Base-by-base conservation (phyloP, 2,113 vertebrate genomes). In the Jaculus jaculus region DNA sequence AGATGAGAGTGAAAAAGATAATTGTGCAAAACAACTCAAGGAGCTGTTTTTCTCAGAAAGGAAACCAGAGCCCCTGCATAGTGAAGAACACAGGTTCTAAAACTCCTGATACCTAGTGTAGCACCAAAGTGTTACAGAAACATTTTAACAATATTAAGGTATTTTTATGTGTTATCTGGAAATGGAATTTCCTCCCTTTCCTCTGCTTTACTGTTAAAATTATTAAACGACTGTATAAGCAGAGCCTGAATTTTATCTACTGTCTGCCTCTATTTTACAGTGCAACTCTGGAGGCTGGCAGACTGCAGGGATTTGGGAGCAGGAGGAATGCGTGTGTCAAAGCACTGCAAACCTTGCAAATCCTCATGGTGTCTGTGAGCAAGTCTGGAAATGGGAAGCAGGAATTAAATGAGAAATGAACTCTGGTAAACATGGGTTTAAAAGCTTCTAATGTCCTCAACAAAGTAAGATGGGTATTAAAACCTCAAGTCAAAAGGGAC, bases 221-320 rank as follows among this genome's bases (percentile, higher is more conserved):
- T 6, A 39, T 95, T 91, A 79, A 72, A 39, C 94, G 96, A 95
- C 89, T 90, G 71, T 88, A 90, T 96, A 96, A 96, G 21, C 1
- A 7, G 96, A 97, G 91, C 54, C 71, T 6, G 30, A 97, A 96
- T 96, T 89, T 97, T 96, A 97, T 96, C 96, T 96, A 96, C 96
- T 85, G 94, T 96, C 92, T 77, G 96, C 90, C 92, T 95, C 96
- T 95, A 65, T 80, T 84, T 81, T 30, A 89, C 58, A 82, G n/a
- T 75, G 42, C 77, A 95, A 87, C 81, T 96, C 95, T 94, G 54
- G 97, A 91, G 34, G 90, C 75, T 96, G 96, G 96, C 92, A 89
- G 85, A 95, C 95, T 96, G 58, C 95, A 95, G 83, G 92, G 88
- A 65, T 77, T 88, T 90, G 3, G 16, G 54, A 78, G 54, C 69